A percentile compares a stretch with the other conserved stretches of the same genome.
phyloP scores from a whole-genome alignment of 2,113 vertebrate species.

The Strix uralensis region DNA sequence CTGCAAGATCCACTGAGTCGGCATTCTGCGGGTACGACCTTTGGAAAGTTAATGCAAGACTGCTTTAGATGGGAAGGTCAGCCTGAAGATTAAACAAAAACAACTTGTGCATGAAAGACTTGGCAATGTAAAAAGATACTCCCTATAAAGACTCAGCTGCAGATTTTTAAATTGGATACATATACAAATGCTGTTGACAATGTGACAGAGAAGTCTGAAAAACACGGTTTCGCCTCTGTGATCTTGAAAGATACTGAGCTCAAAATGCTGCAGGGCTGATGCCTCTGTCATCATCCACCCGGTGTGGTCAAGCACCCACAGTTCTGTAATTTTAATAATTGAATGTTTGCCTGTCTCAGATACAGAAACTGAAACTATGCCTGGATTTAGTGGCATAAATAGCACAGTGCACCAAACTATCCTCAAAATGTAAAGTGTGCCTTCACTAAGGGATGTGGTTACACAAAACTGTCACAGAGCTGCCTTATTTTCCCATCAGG shows the following conservation, averaged over 20 bases:
- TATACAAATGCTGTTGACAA: neutral
- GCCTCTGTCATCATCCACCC: neutral
- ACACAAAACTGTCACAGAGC: neutral
- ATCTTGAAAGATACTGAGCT: neutral
- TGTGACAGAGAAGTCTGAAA: neutral
- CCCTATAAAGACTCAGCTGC: neutral
- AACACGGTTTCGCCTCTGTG: rapidly evolving
- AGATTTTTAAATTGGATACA: neutral
- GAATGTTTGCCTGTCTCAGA: neutral
- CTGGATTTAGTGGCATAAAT: neutral
- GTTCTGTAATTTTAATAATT: neutral
- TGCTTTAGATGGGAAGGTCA: neutral
- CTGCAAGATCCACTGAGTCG: neutral
- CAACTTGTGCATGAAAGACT: neutral
- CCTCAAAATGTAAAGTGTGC: neutral
- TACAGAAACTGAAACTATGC: neutral
- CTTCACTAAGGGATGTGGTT: neutral
- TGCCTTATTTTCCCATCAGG: neutral
- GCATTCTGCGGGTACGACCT: neutral
- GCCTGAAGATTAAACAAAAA: neutral
- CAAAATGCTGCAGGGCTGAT: neutral
- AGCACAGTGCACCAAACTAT: neutral
- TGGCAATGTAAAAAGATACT: neutral
- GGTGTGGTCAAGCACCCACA: neutral
- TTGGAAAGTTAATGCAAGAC: neutral